Evolutionary conservation across 2,797 vertebrate genomes (phyloP).

Genomic region (Gambusia yucatana): DNA sequence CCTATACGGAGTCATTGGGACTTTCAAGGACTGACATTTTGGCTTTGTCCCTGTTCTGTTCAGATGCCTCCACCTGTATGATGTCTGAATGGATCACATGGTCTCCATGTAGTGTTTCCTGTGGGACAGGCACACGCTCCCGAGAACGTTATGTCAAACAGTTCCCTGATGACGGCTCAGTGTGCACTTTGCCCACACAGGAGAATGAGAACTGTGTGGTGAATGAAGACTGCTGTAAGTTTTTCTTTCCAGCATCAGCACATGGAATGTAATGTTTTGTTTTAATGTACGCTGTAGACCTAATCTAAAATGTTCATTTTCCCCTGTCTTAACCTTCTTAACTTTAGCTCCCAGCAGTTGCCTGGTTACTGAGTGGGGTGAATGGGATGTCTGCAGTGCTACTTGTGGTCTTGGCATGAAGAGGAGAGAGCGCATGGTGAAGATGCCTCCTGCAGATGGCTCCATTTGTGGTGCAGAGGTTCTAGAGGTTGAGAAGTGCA

Average conservation of each 20-base stretch:
- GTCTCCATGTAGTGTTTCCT: constrained; percentile 94
- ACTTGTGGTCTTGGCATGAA: constrained; percentile 96
- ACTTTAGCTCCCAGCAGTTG: constrained; percentile 92
- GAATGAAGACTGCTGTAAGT: constrained; percentile 96
- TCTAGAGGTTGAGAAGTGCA: constrained; percentile 94
- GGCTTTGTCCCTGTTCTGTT: constrained; percentile 9
- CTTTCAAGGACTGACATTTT: neutral
- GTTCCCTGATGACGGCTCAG: constrained; percentile 94
- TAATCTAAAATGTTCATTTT: neutral
- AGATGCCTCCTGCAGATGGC: constrained; percentile 94
- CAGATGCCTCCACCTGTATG: constrained; percentile 94
- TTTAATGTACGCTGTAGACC: neutral
- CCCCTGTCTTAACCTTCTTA: constrained; percentile 14
- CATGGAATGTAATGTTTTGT: neutral
- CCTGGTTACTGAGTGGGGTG: constrained; percentile 95
- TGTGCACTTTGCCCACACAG: constrained; percentile 92
- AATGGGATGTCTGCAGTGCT: constrained; percentile 97
- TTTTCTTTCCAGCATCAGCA: neutral
- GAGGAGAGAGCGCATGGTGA: constrained; percentile 93
- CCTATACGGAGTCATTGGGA: neutral
- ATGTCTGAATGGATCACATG: constrained; percentile 99
- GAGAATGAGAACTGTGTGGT: constrained; percentile 93
- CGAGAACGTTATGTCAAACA: constrained; percentile 96
- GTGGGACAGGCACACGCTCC: constrained; percentile 90
- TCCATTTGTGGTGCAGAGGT: constrained; percentile 93